These are phyloP conservation scores for Motacilla alba DNA, from an alignment of 2,113 vertebrate genomes.

Conservation along the genomic window DNA sequence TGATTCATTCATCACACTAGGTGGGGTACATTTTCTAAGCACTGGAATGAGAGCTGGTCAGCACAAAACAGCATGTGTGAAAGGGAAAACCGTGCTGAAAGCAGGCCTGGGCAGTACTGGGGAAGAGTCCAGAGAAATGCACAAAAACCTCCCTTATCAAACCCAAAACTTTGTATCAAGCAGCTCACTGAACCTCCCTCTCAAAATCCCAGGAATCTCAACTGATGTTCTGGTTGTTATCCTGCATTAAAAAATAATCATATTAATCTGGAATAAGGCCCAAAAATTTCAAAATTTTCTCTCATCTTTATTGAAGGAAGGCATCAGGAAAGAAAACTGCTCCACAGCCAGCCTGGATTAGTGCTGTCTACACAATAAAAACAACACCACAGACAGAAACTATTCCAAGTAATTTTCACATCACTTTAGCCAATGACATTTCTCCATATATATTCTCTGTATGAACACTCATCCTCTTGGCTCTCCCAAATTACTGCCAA, in stretches of 20 bases:
- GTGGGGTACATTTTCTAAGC: conserved; percentile 26
- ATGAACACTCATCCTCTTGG: not conserved
- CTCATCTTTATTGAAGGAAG: not conserved
- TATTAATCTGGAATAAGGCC: not conserved
- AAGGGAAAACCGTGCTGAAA: not conserved
- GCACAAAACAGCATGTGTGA: not conserved
- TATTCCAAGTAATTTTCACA: not conserved
- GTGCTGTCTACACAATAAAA: not conserved
- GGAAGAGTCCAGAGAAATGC: not conserved
- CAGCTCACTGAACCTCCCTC: not conserved
- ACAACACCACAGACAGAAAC: not conserved
- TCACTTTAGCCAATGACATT: not conserved
- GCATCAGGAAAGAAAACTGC: not conserved
- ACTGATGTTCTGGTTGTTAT: not conserved
- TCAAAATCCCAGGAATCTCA: not conserved
- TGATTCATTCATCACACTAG: not conserved
- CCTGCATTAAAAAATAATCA: not conserved
- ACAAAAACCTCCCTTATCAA: not conserved
- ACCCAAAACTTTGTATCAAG: not conserved
- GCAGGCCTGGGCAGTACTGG: not conserved
- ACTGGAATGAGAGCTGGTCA: not conserved
- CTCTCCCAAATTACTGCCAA: not conserved
- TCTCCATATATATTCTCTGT: not conserved
- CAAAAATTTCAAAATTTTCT: not conserved
- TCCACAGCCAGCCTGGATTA: not conserved